Percentiles rank a stretch among this genome's conserved stretches.
Conservation (phyloP, 2,113 vertebrate genomes). For the Bettongia penicillata region DNA sequence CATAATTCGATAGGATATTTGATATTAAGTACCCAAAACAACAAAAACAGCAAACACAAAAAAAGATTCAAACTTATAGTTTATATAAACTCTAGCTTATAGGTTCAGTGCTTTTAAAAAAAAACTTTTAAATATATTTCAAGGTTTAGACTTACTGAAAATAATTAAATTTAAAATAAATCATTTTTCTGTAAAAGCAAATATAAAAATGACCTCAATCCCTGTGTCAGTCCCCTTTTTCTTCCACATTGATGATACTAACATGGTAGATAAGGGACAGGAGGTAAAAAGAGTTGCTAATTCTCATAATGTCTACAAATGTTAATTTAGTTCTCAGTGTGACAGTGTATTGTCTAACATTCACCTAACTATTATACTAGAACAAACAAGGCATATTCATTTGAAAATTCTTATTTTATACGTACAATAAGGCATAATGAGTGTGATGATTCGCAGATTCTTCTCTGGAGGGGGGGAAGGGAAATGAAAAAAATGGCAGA, state of each 20-base stretch:
- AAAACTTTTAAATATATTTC: background rate
- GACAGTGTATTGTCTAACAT: background rate
- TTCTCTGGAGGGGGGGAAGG: background rate
- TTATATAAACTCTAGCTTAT: background rate
- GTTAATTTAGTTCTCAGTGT: background rate
- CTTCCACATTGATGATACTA: background rate
- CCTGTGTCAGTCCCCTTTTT: background rate
- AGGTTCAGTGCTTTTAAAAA: background rate
- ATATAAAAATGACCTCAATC: background rate
- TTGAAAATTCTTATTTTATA: background rate
- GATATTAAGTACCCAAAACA: background rate
- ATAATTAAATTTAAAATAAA: background rate
- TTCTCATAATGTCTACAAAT: background rate
- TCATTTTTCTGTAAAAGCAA: background rate
- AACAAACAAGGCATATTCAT: background rate
- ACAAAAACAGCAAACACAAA: too few relatives aligned
- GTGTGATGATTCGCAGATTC: background rate
- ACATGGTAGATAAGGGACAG: background rate
- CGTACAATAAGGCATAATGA: background rate
- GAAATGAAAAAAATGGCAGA: background rate
- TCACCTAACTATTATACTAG: background rate
- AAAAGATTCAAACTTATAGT: background rate
- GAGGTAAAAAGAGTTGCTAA: background rate
- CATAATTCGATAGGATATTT: background rate
- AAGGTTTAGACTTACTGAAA: background rate